These are phyloP conservation scores for Augochlorella aurata DNA, from an alignment of 2,888 invertebrate genomes.

Conservation along the genomic window DNA sequence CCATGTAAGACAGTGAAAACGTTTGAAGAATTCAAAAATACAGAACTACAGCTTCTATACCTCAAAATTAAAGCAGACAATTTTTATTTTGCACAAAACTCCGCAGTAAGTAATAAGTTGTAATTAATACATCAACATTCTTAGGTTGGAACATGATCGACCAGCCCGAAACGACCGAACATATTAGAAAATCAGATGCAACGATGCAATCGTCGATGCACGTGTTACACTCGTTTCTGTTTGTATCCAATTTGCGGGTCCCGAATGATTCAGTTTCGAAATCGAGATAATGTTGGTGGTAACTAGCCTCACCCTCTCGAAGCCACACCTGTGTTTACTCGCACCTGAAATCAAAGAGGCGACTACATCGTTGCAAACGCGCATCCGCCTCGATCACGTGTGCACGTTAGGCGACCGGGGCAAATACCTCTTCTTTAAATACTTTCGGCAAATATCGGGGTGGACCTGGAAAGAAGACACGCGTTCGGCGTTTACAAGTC, in stretches of 20 bases:
- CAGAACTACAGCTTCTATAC: too few species aligned
- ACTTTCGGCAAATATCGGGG: constrained; percentile 39
- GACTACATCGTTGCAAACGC: constrained; percentile 54
- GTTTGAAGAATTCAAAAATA: too few species aligned
- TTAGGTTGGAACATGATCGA: not conserved
- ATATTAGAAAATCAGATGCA: not conserved
- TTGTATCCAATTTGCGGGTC: constrained; percentile 24
- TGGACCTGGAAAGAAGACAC: not conserved
- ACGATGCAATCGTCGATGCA: not conserved
- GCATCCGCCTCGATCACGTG: constrained; percentile 47
- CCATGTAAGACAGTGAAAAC: too few species aligned
- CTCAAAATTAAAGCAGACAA: too few species aligned
- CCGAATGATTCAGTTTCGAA: constrained; percentile 9
- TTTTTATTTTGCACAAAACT: too few species aligned
- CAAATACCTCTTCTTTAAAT: constrained; percentile 40
- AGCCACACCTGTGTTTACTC: constrained; percentile 80
- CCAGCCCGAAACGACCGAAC: not conserved
- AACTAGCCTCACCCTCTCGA: constrained; percentile 33
- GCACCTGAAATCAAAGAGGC: constrained; percentile 77
- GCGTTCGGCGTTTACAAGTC: not conserved
- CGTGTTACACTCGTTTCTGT: not conserved
- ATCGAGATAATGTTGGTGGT: constrained; percentile 20
- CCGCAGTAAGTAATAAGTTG: too few species aligned
- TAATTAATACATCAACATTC: too few species aligned
- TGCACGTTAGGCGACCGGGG: constrained; percentile 9